These are phyloP conservation scores for Orbicella faveolata DNA, from an alignment of 64 coral and sea anemone genomes.

Conservation along the genomic window DNA sequence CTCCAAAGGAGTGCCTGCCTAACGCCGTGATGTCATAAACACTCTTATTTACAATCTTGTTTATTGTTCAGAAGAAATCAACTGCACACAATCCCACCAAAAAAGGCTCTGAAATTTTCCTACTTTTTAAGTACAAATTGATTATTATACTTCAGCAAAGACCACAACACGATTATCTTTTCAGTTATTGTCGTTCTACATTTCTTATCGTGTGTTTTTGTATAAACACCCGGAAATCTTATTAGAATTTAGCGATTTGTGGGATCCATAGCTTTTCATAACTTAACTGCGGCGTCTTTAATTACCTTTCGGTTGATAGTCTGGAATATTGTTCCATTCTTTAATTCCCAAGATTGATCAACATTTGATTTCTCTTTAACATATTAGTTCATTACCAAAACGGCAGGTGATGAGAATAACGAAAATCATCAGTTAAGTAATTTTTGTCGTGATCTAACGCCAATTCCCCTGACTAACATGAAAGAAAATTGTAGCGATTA, in stretches of 20 bases:
- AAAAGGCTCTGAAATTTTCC: too few relatives aligned
- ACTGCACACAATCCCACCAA: too few relatives aligned
- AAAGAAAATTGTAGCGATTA: too few relatives aligned
- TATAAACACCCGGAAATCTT: slow-evolving; percentile 28
- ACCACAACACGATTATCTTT: neutral
- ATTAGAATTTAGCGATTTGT: neutral
- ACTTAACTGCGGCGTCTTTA: neutral
- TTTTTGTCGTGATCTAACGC: too few relatives aligned
- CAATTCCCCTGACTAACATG: too few relatives aligned
- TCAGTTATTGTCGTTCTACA: neutral
- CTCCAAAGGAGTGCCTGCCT: neutral
- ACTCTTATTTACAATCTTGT: neutral
- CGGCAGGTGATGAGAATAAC: too few relatives aligned
- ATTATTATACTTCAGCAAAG: neutral
- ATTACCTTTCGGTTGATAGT: neutral
- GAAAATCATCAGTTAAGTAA: too few relatives aligned
- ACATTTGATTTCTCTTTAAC: too few relatives aligned
- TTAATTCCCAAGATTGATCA: too few relatives aligned
- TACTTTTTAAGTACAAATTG: too few relatives aligned
- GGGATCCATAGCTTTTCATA: neutral
- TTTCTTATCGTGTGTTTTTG: neutral
- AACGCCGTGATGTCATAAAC: neutral
- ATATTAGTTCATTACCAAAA: too few relatives aligned
- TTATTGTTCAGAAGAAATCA: too few relatives aligned
- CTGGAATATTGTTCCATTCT: neutral